Base-by-base conservation (phyloP, 2,797 vertebrate genomes). In the Heliangelus exortis region DNA sequence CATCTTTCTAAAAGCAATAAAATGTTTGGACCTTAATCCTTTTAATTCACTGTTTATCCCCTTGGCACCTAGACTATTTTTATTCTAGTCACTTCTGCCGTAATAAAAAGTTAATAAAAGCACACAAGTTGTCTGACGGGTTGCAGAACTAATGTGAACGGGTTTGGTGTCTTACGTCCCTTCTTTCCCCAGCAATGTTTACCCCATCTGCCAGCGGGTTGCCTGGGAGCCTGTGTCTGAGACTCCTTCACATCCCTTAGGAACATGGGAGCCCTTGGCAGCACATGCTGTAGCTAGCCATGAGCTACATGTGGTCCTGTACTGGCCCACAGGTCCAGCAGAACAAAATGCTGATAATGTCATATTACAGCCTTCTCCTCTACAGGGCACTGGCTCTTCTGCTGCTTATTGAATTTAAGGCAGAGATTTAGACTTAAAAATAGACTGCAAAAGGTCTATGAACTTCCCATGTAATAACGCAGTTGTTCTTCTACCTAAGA, bases 11-110 rank as follows among this genome's bases (percentile, higher is more conserved):
- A 95, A 93, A 90, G 85, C 91, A 91, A 68, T 92, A 92, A 96
- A 96, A 87, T 63, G 68, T 92, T 93, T 76, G 93, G 59, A 91
- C 73, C 83, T 93, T 96, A 95, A 96, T 93, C 94, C 93, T 90
- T 95, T 92, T 88, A 96, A 96, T 96, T 95, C 89, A 87, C 79
- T 93, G 87, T 91, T 96, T 97, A 96, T 95, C 89, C 92, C 77
- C 74, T 94, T 96, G 93, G 93, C 93, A 96, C 89, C 50, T 83
- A 80, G 57, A 80, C 53, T 96, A 65, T 89, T 95, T 95, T 95
- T 93, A 85, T 82, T 93, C 93, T 82, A 87, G 84, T 89, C 90
- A 93, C 61, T 94, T 96, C 62, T 90, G 57, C 90, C 0, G 0
- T 90, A 92, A 95, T 90, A 94, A 95, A 92, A 93, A 84, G 67